These are phyloP conservation scores for Podarcis cretensis DNA, from an alignment of 2,113 vertebrate species.

Conservation along the genomic window DNA sequence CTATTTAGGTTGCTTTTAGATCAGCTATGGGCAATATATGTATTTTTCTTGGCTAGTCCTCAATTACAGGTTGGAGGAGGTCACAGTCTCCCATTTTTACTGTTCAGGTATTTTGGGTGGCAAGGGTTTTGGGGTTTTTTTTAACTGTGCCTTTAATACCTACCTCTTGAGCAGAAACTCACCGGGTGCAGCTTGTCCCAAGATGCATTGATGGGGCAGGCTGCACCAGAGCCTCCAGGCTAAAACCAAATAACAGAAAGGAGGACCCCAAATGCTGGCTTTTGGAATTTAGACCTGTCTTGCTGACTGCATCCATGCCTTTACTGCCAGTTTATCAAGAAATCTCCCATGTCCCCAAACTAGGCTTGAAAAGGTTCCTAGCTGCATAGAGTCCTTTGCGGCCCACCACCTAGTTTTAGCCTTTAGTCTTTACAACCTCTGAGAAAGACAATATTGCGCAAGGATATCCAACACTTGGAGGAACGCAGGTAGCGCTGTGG, in stretches of 20 bases:
- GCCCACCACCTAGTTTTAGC: background rate
- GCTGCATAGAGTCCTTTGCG: background rate
- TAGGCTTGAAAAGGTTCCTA: background rate
- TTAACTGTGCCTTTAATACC: background rate
- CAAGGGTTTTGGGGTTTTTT: too few relatives aligned
- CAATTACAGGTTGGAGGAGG: background rate
- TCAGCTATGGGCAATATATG: background rate
- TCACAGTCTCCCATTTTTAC: background rate
- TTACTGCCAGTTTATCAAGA: background rate
- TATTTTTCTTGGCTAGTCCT: background rate
- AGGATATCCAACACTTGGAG: too few relatives aligned
- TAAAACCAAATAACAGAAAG: background rate
- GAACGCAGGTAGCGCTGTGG: too few relatives aligned
- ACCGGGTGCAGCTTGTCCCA: background rate
- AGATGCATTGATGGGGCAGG: too few relatives aligned
- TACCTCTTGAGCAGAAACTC: background rate
- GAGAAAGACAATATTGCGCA: background rate
- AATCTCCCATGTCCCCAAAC: background rate
- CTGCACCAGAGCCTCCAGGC: background rate
- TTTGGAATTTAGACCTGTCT: background rate
- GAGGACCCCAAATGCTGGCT: background rate
- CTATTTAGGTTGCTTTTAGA: background rate
- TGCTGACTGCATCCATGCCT: background rate
- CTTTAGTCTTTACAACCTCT: background rate
- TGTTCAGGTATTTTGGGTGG: background rate